A percentile compares a stretch with the other conserved stretches of the same genome.
Conservation (phyloP, 2,797 vertebrate species). For the Salmo trutta region DNA sequence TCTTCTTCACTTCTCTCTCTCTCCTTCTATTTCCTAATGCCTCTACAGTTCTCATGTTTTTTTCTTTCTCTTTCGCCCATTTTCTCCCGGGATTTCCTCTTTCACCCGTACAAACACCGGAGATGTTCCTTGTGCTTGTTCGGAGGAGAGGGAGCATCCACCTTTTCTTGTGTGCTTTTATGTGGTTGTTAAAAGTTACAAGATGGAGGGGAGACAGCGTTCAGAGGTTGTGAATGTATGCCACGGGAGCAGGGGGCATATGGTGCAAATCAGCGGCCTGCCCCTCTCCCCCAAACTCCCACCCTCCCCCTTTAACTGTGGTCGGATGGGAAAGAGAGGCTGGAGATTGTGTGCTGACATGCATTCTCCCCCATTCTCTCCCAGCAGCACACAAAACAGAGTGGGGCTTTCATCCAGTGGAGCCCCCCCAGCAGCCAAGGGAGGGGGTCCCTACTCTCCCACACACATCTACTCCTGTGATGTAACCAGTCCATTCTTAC, state of each 20-base stretch:
- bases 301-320: constrained; percentile 33
- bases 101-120: constrained; percentile 26
- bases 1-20: background rate
- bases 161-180: constrained; percentile 48
- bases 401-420: constrained; percentile 43
- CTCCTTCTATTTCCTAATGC: constrained; percentile 20
- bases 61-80: background rate
- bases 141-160: constrained; percentile 42
- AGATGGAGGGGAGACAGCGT: constrained; percentile 65
- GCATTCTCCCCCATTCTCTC: constrained; percentile 48
- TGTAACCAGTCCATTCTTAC: constrained; percentile 67
- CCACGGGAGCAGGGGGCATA: constrained; percentile 68
- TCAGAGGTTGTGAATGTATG: constrained; percentile 64
- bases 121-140: constrained; percentile 49
- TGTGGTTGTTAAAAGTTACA: constrained; percentile 57
- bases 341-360: constrained; percentile 54
- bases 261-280: constrained; percentile 72
- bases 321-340: constrained; percentile 60
- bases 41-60: background rate
- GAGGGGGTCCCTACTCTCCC: constrained; percentile 59
- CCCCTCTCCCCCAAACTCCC: constrained; percentile 8
- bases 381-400: constrained; percentile 38
- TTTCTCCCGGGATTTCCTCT: constrained; percentile 23
- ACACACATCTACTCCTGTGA: constrained; percentile 60
- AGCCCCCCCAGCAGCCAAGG: constrained; percentile 53